phyloP scores from a whole-genome alignment of 2,797 vertebrate genomes.

The Enteromius anoplus region DNA sequence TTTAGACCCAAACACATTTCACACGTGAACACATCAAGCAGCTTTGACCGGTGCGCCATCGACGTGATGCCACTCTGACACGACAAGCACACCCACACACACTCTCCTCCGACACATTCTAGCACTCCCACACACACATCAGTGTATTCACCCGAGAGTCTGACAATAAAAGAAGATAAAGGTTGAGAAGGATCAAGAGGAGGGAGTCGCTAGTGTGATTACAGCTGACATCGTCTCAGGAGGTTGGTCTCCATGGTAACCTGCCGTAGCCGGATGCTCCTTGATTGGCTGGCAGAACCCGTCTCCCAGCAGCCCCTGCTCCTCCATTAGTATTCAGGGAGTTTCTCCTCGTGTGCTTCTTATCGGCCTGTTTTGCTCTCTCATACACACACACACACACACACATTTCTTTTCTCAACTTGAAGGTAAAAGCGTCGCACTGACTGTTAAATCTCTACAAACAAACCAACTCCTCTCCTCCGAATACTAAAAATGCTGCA shows the following conservation, averaged over 20 bases:
- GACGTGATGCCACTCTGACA: slow-evolving; percentile 20
- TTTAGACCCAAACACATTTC: slow-evolving; percentile 8
- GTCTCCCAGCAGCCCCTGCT: slow-evolving; percentile 69
- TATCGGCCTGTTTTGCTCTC: slow-evolving; percentile 44
- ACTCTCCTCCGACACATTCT: background rate
- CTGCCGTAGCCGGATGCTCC: slow-evolving; percentile 63
- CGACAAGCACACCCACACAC: slow-evolving; percentile 5
- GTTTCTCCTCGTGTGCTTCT: slow-evolving; percentile 66
- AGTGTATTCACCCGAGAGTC: slow-evolving; percentile 60
- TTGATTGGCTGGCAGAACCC: slow-evolving; percentile 71
- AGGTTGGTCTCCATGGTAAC: slow-evolving; percentile 73
- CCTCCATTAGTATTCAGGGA: slow-evolving; percentile 74
- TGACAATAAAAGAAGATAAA: slow-evolving; percentile 53
- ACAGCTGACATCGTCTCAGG: slow-evolving; percentile 74
- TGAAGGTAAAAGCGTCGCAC: slow-evolving; percentile 49
- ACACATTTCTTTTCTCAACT: slow-evolving; percentile 30
- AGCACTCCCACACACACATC: slow-evolving; percentile 31
- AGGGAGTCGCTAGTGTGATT: slow-evolving; percentile 70
- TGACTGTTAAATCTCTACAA: slow-evolving; percentile 61
- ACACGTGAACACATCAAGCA: background rate
- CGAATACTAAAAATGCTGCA: background rate
- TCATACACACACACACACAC: slow-evolving; percentile 26
- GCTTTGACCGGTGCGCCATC: slow-evolving; percentile 9
- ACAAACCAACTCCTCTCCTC: slow-evolving; percentile 23
- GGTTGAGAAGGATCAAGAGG: slow-evolving; percentile 60